Evolutionary conservation across 2,113 vertebrate species (phyloP), one percentile per base, ranked within the genome.

Genomic region (Heterochromis multidens): DNA sequence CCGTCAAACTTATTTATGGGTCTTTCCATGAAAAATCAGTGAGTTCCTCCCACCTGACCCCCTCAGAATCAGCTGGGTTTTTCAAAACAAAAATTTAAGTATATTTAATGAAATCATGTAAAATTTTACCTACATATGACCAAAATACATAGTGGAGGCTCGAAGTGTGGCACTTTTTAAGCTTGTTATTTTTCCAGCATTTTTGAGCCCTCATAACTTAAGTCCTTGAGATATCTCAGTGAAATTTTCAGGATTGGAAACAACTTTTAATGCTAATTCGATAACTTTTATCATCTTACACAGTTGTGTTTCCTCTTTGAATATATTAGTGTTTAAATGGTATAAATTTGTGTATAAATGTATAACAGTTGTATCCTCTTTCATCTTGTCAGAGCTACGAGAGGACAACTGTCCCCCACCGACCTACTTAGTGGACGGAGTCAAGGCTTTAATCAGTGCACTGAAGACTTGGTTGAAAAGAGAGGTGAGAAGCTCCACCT

Each of bases 401-500:
- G 98, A 99, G 95, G 98, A 99, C 88, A 97, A 94, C 94, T 98
- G 97, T 94, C 97, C 97, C 70, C 97, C 99, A 74, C 96, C 97
- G 56, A 95, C 96, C 81, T 98, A 98, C 94, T 95, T 99, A 37
- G 96, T 97, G 33, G 97, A 98, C 83, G 98, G 99, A 92, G 97
- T 99, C 81, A 99, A 99, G 95, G 97, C 98, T 93, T 97, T 99
- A 95, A 98, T 97, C 84, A 89, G 95, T 87, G 97, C 99, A 95
- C 97, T 99, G 94, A 98, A 97, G 90, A 96, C 96, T 81, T 99
- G 99, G 99, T 96, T 99, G 95, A 99, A 98, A 92, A 97, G 99
- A 96, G 98, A 99, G 95, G 99, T 99, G 85, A 92, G 89, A 37
- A 29, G 31, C 29, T 54, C 27, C 0, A 0, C 46, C 16, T 43